phyloP scores from a whole-genome alignment of 1,140 invertebrate genomes.

The Eriocheir sinensis region DNA sequence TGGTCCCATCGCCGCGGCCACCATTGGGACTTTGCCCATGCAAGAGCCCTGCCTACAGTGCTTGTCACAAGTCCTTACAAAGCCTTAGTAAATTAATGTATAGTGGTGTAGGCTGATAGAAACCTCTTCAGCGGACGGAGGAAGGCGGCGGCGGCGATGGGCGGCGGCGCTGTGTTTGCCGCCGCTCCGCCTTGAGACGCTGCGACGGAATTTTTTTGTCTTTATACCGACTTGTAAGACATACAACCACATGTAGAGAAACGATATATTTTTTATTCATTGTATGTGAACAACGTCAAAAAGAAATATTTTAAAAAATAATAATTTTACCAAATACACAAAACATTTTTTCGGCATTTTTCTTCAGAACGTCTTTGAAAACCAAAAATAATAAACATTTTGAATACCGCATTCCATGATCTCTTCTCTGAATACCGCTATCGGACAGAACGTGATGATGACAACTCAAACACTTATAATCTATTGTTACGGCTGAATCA shows the following conservation, averaged over 20 bases:
- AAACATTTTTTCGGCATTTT: background rate
- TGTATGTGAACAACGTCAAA: too few relatives aligned
- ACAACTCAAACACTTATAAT: background rate
- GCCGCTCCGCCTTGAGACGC: background rate
- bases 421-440: background rate
- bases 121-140: background rate
- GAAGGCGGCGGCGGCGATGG: background rate
- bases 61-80: background rate
- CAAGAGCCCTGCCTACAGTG: too few relatives aligned
- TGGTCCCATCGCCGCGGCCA: too few relatives aligned
- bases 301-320: too few relatives aligned
- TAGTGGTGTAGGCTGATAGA: background rate
- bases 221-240: background rate
- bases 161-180: background rate
- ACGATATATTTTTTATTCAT: too few relatives aligned
- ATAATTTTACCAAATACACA: background rate
- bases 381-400: background rate
- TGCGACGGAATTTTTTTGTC: background rate
- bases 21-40: background rate
- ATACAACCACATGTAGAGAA: too few relatives aligned
- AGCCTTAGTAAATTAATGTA: background rate
- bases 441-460: background rate
- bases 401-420: background rate
- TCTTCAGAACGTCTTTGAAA: background rate
- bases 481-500: background rate